Evolutionary conservation across 2,113 vertebrate genomes (phyloP), one percentile per base, ranked within the genome.

Genomic region (Plecturocebus donacophilus): DNA sequence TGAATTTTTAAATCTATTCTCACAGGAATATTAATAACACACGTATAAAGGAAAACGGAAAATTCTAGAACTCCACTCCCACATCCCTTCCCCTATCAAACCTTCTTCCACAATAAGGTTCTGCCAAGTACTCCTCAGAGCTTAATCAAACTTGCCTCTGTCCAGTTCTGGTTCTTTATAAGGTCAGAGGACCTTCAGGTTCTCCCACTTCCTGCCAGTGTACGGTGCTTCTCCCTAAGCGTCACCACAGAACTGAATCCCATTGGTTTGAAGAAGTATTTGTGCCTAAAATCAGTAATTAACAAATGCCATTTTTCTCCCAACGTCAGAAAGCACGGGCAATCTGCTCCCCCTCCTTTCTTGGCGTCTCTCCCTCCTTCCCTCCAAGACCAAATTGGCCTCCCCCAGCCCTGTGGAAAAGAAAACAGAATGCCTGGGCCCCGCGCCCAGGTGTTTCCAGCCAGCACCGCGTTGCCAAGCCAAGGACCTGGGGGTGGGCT

Each of bases 401-500:
- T 91, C n/a, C 42, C 70, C 35, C 79, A 49, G 21, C 6, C 12
- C 79, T 9, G 45, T 4, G 49, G 49, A 84, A 82, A 77, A 56
- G 82, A 40, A 88, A 91, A 79, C 93, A 77, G 21, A 81, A 90
- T 3, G 38, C 77, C 87, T 75, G 87, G 93, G 93, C 90, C 19
- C n/a, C 0, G 38, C 5, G 75, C 81, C 81, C 2, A 9, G 76
- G 71, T 1, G 61, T 52, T 52, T 83, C 75, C 68, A n/a, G 42
- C 30, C 76, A 47, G 42, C 68, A 3, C 8, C 2, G 35, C 42
- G 0, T 2, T 9, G 86, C 81, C 93, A 32, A 80, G 92, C 89
- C 84, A 25, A 58, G 54, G 88, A 64, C 13, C n/a, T 27, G 30
- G 23, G 88, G 42, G 19, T 27, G 88, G 25, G 77, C 16, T 56